phyloP scores from a whole-genome alignment of 2,797 vertebrate species.

The Lagodon rhomboides region DNA sequence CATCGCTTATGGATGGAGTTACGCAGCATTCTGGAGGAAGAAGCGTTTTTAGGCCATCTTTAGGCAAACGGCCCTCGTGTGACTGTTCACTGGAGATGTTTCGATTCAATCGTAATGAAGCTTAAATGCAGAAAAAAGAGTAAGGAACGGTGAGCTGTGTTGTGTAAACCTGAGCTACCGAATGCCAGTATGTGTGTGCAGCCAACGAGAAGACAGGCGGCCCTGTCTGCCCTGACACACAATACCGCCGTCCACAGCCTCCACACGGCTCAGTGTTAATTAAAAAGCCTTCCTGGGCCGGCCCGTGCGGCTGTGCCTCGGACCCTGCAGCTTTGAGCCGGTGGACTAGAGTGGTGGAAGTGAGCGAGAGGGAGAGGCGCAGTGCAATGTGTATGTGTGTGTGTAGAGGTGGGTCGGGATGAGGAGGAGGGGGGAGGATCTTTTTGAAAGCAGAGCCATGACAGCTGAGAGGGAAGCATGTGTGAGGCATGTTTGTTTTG shows the following conservation, averaged over 20 bases:
- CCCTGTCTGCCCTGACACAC: slow-evolving; percentile 80
- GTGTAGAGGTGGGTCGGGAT: slow-evolving; percentile 39
- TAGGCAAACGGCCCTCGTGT: not conserved
- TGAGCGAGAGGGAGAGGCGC: slow-evolving; percentile 54
- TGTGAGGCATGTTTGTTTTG: slow-evolving; percentile 90
- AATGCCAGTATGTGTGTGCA: slow-evolving; percentile 26
- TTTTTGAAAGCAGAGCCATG: slow-evolving; percentile 89
- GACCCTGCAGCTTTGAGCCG: slow-evolving; percentile 62
- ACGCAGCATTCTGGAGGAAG: slow-evolving; percentile 37
- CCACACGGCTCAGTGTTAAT: slow-evolving; percentile 84
- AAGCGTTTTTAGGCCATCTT: slow-evolving; percentile 3
- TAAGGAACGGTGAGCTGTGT: slow-evolving; percentile 19
- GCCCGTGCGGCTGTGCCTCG: slow-evolving; percentile 54
- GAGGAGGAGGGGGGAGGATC: slow-evolving; percentile 44
- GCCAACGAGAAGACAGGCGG: slow-evolving; percentile 58
- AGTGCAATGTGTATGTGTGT: slow-evolving; percentile 62
- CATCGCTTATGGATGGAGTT: slow-evolving; percentile 30
- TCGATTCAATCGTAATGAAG: not conserved
- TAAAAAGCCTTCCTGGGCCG: slow-evolving; percentile 77
- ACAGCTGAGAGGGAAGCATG: slow-evolving; percentile 89
- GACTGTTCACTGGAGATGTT: slow-evolving; percentile 21
- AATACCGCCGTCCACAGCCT: slow-evolving; percentile 73
- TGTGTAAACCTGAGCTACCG: slow-evolving; percentile 77
- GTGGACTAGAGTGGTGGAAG: slow-evolving; percentile 51
- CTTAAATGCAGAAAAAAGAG: slow-evolving; percentile 8